Evolutionary conservation across 2,113 vertebrate species (phyloP), one percentile per base, ranked within the genome.

Genomic region (Ceuthmochares aereus): DNA sequence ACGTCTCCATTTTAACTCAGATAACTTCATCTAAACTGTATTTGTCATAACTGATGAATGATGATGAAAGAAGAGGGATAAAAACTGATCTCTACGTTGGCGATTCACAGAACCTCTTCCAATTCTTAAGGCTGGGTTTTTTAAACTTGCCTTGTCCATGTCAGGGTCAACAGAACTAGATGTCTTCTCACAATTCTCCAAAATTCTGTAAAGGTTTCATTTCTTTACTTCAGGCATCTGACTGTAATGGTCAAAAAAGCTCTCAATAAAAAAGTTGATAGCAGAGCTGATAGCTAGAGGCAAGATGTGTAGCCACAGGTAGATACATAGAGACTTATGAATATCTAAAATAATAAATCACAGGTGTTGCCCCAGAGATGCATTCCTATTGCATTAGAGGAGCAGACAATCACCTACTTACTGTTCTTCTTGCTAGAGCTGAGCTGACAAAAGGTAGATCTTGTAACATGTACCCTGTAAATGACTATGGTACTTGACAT

Each of bases 101-200:
- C 76, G 72, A 93, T 90, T 81, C 86, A 90, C 72, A 51, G 68
- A 26, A 83, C 59, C 59, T 94, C 60, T 75, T 84, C 73, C 84
- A 63, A 78, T 82, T 91, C 56, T 59, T 84, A 63, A 84, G 43
- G 52, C 6, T 7, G 88, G 4, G 12, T 51, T 84, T 7, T 66
- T 81, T 70, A 63, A 89, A 81, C 25, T 91, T 88, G 3, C 3
- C 6, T 85, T 63, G 8, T 73, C 29, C 20, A 37, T 9, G 12
- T 5, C 25, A 66, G 7, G 2, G 5, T 51, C 40, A 76, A 43
- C 20, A 86, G 32, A 84, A 88, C 32, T 29, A n/a, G 14, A 32
- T 14, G 87, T 36, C 27, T 29, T 32, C 25, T 55, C 17, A 52
- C n/a, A 43, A 1, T 73, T 87, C 36, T 86, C 26, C 19, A 73